Conservation (phyloP, 2,113 vertebrate species). For the Heptranchias perlo region DNA sequence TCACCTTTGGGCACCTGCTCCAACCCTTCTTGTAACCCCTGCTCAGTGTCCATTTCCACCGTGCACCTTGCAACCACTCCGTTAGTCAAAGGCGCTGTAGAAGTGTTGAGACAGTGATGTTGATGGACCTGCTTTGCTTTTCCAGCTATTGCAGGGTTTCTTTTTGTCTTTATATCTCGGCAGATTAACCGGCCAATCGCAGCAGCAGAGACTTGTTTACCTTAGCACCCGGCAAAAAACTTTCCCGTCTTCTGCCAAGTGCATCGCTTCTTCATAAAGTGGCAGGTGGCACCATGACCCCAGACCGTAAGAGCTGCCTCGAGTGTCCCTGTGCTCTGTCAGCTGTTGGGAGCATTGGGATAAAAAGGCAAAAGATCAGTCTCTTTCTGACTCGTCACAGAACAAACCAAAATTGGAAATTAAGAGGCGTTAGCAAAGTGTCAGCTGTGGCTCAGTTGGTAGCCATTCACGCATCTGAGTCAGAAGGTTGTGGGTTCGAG, state of each 20-base stretch:
- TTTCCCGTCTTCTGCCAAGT: conserved; percentile 82
- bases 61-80: no score
- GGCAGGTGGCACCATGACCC: conserved; percentile 70
- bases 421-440: background rate
- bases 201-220: conserved; percentile 52
- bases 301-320: conserved; percentile 49
- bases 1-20: no score
- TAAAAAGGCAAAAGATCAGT: background rate
- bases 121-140: no score
- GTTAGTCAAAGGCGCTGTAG: no score
- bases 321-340: conserved; percentile 70
- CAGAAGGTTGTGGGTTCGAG: background rate
- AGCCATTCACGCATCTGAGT: background rate
- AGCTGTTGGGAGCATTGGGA: conserved; percentile 55
- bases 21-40: no score
- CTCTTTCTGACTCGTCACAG: background rate
- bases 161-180: background rate
- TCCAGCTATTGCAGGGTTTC: no score
- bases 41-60: no score
- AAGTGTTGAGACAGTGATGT: no score
- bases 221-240: conserved; percentile 83
- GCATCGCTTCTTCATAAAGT: conserved; percentile 87
- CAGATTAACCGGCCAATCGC: no score
- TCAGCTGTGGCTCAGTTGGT: background rate
- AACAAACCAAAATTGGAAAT: background rate